Percentiles rank a stretch among this genome's conserved stretches.
These are phyloP conservation scores for Hymenochirus boettgeri DNA, from an alignment of 2,113 vertebrate genomes.

Conservation along the genomic window DNA sequence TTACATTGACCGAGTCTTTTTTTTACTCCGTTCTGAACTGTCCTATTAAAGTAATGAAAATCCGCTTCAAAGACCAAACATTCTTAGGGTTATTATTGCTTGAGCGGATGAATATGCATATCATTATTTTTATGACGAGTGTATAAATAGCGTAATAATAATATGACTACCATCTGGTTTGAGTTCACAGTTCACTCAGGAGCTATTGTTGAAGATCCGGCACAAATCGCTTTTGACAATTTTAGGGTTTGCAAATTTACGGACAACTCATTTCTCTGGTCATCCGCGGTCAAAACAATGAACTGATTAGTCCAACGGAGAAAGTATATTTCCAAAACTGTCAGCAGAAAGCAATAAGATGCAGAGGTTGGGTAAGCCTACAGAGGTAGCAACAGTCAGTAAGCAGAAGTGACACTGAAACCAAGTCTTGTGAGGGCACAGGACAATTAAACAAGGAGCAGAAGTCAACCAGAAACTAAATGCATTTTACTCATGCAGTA, in stretches of 20 bases:
- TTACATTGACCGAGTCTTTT: neutral
- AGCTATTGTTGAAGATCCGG: neutral
- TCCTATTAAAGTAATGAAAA: slow-evolving; percentile 11
- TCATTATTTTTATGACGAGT: slow-evolving; percentile 24
- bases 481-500: neutral
- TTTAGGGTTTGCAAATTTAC: slow-evolving; percentile 9
- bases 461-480: neutral
- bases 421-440: no score
- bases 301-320: slow-evolving; percentile 8
- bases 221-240: slow-evolving; percentile 11
- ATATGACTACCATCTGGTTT: slow-evolving; percentile 20
- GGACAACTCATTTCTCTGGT: slow-evolving; percentile 11
- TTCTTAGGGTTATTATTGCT: neutral
- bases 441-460: neutral
- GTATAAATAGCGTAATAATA: slow-evolving; percentile 22
- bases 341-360: neutral
- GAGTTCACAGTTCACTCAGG: neutral
- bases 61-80: slow-evolving; percentile 13
- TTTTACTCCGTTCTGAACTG: neutral
- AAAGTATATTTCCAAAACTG: slow-evolving; percentile 1
- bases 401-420: neutral
- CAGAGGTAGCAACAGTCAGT: neutral
- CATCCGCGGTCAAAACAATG: slow-evolving; percentile 10
- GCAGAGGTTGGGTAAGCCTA: neutral
- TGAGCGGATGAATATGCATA: slow-evolving; percentile 7